phyloP scores from a whole-genome alignment of 2,113 vertebrate species.

The Oxyura jamaicensis region DNA sequence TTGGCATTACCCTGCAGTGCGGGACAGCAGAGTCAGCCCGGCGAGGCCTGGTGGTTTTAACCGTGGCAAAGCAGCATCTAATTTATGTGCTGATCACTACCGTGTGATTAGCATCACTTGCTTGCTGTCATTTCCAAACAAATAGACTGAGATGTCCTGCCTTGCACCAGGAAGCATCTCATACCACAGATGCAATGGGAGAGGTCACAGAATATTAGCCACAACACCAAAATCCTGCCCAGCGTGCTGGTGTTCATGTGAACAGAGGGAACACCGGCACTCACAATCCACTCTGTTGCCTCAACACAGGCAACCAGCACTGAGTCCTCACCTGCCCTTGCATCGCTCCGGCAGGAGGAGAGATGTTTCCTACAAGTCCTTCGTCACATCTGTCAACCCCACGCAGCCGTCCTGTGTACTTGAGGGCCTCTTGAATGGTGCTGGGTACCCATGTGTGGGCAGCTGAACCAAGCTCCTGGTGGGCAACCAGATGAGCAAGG shows the following conservation, averaged over 20 bases:
- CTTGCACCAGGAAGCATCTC: background rate
- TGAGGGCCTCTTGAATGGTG: background rate
- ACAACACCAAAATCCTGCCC: background rate
- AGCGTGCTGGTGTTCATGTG: background rate
- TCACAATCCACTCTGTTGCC: background rate
- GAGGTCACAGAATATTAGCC: background rate
- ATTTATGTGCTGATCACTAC: background rate
- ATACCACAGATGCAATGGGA: background rate
- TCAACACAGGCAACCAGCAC: fast-evolving
- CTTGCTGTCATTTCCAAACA: background rate
- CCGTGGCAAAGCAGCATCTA: background rate
- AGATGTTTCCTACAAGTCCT: background rate
- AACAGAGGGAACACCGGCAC: background rate
- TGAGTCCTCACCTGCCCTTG: background rate
- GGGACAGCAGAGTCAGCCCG: background rate
- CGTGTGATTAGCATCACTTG: background rate
- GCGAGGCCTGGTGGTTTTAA: background rate
- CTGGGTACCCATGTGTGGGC: background rate
- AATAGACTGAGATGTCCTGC: background rate
- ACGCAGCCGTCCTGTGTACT: background rate
- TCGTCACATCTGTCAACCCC: background rate
- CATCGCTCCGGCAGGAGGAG: background rate
- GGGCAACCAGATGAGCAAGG: background rate
- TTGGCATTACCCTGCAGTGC: background rate
- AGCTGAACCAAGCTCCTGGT: background rate